These are phyloP conservation scores for Sinocyclocheilus grahami DNA, from an alignment of 2,113 vertebrate genomes.

Conservation along the genomic window DNA sequence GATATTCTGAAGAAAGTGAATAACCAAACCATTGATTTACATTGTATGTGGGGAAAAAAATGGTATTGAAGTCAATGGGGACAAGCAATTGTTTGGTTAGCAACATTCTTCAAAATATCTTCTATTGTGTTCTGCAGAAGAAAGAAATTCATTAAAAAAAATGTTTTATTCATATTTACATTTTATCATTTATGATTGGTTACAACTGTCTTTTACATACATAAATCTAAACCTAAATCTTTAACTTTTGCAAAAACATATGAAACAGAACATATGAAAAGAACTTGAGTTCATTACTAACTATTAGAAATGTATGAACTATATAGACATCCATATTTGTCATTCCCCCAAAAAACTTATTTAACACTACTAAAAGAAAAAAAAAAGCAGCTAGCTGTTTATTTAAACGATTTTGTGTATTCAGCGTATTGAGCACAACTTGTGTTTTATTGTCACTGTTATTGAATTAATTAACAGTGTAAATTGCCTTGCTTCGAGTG, in stretches of 20 bases:
- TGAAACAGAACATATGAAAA: background rate
- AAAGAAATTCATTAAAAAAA: too few relatives aligned
- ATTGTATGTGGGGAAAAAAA: too few relatives aligned
- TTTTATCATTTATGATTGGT: background rate
- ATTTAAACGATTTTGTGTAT: background rate
- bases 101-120: too few relatives aligned
- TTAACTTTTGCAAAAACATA: background rate
- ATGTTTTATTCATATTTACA: too few relatives aligned
- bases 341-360: background rate
- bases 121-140: too few relatives aligned
- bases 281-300: background rate
- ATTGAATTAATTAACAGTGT: slow-evolving; percentile 44
- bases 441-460: slow-evolving; percentile 1
- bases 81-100: too few relatives aligned
- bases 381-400: slow-evolving; percentile 10
- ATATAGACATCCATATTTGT: background rate
- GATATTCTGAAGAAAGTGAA: too few relatives aligned
- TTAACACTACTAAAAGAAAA: background rate
- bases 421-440: slow-evolving; percentile 13
- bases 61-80: too few relatives aligned
- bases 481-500: slow-evolving; percentile 29
- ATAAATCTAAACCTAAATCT: background rate
- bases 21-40: too few relatives aligned
- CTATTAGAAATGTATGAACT: background rate
- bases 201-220: background rate